These are phyloP conservation scores for Argentina silus DNA, from an alignment of 2,797 vertebrate species.

Conservation along the genomic window DNA sequence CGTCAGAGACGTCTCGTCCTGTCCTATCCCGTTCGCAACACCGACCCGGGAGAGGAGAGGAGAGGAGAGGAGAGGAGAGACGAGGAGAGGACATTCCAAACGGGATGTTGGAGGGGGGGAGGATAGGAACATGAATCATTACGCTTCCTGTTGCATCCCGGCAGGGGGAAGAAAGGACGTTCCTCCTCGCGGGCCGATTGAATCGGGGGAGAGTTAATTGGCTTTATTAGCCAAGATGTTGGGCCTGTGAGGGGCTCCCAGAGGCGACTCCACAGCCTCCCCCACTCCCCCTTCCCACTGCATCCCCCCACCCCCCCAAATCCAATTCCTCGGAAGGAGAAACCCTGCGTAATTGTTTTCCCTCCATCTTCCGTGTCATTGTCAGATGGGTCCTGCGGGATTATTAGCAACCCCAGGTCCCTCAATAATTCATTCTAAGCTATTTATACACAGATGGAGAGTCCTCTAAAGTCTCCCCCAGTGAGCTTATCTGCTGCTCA, in stretches of 20 bases:
- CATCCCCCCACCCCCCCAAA: slow-evolving; percentile 37
- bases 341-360: slow-evolving; percentile 82
- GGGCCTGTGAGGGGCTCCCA: slow-evolving; percentile 73
- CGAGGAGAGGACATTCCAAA: background rate
- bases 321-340: slow-evolving; percentile 75
- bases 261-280: slow-evolving; percentile 38
- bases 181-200: slow-evolving; percentile 71
- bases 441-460: slow-evolving; percentile 86
- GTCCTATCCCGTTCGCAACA: slow-evolving; percentile 68
- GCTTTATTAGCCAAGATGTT: slow-evolving; percentile 83
- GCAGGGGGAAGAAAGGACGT: slow-evolving; percentile 53
- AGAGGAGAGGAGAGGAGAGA: slow-evolving; percentile 16
- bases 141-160: slow-evolving; percentile 72
- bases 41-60: slow-evolving; percentile 62
- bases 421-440: slow-evolving; percentile 85
- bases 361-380: slow-evolving; percentile 84
- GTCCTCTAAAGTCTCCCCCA: slow-evolving; percentile 82
- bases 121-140: slow-evolving; percentile 76
- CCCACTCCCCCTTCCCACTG: background rate
- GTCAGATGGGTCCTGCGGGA: slow-evolving; percentile 81
- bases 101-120: background rate
- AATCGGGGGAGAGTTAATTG: slow-evolving; percentile 79
- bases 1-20: slow-evolving; percentile 55
- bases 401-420: slow-evolving; percentile 84
- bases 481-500: slow-evolving; percentile 81